Percentiles rank a stretch among this genome's conserved stretches.
These are phyloP conservation scores for Nylanderia fulva DNA, from an alignment of 1,140 invertebrate species.

Conservation along the genomic window DNA sequence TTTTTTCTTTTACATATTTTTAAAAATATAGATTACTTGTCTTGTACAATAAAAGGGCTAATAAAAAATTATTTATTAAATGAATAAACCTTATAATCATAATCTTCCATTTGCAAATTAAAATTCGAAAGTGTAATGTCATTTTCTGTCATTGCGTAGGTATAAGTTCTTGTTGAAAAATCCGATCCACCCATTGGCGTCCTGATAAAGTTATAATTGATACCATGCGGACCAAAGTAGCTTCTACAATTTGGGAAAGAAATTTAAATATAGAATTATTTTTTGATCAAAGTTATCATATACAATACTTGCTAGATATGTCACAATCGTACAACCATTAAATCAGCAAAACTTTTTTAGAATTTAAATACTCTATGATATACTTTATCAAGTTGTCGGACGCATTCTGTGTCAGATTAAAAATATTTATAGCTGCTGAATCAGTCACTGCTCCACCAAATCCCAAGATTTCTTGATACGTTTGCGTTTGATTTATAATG, in stretches of 20 bases:
- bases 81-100: slow-evolving; percentile 76
- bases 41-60: not conserved
- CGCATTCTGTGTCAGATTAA: slow-evolving; percentile 82
- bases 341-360: not conserved
- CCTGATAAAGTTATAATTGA: slow-evolving; percentile 88
- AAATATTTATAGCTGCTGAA: slow-evolving; percentile 91
- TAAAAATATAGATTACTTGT: not conserved
- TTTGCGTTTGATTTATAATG: slow-evolving; percentile 59
- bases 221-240: slow-evolving; percentile 85
- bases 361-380: not conserved
- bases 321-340: not conserved
- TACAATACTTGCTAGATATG: not conserved
- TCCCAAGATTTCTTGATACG: slow-evolving; percentile 89
- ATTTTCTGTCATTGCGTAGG: slow-evolving; percentile 88
- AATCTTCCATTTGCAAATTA: slow-evolving; percentile 81
- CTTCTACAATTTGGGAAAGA: slow-evolving; percentile 72
- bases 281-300: not conserved
- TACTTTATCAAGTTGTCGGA: slow-evolving; percentile 1
- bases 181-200: slow-evolving; percentile 90
- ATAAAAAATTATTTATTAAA: not conserved
- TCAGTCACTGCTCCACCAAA: slow-evolving; percentile 97
- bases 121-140: slow-evolving; percentile 80
- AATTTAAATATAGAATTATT: not conserved
- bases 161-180: slow-evolving; percentile 90
- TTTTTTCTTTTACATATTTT: not conserved